Conservation (phyloP, 1,140 invertebrate species). For the Procambarus virginalis region DNA sequence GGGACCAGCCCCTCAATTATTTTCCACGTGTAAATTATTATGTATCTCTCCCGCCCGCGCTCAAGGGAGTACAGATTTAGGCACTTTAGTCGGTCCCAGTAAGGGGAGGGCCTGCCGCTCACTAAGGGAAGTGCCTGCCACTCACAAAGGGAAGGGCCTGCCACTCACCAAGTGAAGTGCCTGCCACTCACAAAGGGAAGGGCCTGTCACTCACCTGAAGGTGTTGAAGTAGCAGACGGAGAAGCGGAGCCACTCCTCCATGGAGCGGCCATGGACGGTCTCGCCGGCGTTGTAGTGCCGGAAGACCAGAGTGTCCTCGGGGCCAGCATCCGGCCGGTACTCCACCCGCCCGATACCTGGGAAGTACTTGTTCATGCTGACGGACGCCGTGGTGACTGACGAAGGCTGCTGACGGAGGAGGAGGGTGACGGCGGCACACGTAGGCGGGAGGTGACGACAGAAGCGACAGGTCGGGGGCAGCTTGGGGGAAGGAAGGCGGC, state of each 20-base stretch:
- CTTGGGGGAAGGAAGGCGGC: background rate
- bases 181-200: slow-evolving; percentile 36
- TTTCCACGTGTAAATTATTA: too few relatives aligned
- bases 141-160: too few relatives aligned
- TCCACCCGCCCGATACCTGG: slow-evolving; percentile 76
- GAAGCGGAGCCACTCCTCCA: slow-evolving; percentile 82
- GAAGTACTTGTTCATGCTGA: slow-evolving; percentile 67
- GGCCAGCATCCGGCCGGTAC: slow-evolving; percentile 65
- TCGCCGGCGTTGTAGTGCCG: slow-evolving; percentile 70
- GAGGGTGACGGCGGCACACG: background rate
- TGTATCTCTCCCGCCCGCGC: too few relatives aligned
- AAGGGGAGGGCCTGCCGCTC: too few relatives aligned
- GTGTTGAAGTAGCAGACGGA: slow-evolving; percentile 78
- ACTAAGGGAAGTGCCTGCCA: too few relatives aligned
- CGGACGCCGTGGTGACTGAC: background rate
- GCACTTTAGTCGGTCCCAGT: too few relatives aligned
- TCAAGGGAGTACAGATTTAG: too few relatives aligned
- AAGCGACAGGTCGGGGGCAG: background rate
- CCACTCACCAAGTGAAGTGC: background rate
- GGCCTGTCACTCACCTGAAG: slow-evolving; percentile 75
- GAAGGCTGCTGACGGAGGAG: background rate
- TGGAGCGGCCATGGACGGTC: slow-evolving; percentile 75
- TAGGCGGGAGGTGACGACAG: background rate
- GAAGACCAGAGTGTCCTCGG: slow-evolving; percentile 70
- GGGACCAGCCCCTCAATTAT: too few relatives aligned